Evolutionary conservation across 2,113 vertebrate genomes (phyloP).

Genomic region (Elaphurus davidianus): DNA sequence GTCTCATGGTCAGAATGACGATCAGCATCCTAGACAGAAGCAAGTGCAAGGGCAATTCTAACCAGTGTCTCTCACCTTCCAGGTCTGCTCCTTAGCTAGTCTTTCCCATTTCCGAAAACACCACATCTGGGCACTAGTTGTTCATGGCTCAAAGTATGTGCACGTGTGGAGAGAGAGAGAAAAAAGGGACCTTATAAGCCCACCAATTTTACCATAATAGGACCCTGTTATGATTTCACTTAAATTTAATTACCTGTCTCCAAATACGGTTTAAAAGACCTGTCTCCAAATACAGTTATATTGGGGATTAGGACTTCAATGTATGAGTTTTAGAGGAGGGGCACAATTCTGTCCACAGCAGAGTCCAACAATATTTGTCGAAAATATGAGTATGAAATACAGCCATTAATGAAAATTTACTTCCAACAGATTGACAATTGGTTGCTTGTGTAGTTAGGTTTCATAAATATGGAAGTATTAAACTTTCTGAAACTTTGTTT

Average conservation of each 20-base stretch:
- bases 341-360: neutral
- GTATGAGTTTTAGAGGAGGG: neutral
- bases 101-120: neutral
- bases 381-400: neutral
- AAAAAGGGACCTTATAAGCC: neutral
- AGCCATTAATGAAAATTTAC: neutral
- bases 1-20: neutral
- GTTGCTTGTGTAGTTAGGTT: neutral
- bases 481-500: neutral
- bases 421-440: neutral
- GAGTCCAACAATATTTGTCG: neutral
- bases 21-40: neutral
- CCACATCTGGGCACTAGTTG: neutral
- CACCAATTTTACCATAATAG: neutral
- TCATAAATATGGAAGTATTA: neutral
- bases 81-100: neutral
- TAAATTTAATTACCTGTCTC: neutral
- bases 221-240: neutral
- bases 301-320: neutral
- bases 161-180: neutral
- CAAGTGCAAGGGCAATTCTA: neutral
- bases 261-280: neutral
- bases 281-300: neutral
- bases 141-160: neutral
- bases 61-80: neutral